A percentile compares a stretch with the other conserved stretches of the same genome.
Evolutionary conservation across 2,113 vertebrate species (phyloP).

Genomic region (Cryptomyrus ogoouensis): DNA sequence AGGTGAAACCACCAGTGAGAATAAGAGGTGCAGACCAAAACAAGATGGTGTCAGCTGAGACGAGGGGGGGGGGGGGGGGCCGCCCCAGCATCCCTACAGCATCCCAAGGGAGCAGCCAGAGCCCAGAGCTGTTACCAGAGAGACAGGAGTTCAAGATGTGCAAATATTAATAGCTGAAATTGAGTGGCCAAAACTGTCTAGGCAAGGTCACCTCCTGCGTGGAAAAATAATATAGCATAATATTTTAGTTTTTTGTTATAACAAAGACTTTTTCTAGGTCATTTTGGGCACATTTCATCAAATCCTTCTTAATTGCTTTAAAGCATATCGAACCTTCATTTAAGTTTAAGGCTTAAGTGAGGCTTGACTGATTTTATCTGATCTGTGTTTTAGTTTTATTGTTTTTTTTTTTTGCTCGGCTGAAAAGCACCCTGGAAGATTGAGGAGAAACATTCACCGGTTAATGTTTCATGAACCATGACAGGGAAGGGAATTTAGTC

Average conservation of each 20-base stretch:
- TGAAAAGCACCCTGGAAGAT: background rate
- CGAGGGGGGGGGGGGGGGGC: background rate
- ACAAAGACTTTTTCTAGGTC: background rate
- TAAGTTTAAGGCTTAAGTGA: background rate
- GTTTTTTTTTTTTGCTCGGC: background rate
- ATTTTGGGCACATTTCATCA: background rate
- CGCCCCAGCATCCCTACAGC: background rate
- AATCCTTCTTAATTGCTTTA: constrained; percentile 6
- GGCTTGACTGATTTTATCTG: background rate
- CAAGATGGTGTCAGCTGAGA: background rate
- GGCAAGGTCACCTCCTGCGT: background rate
- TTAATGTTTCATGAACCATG: constrained; percentile 13
- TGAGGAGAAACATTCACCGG: background rate
- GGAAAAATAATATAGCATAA: background rate
- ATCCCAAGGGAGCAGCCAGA: background rate
- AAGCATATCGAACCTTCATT: background rate
- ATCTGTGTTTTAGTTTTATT: background rate
- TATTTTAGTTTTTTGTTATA: background rate
- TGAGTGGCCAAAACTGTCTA: background rate
- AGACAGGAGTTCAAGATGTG: constrained; percentile 4
- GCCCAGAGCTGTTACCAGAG: background rate
- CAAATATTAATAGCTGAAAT: background rate
- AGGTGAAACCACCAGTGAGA: background rate
- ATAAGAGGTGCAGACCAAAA: background rate
- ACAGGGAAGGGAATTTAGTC: background rate